Evolutionary conservation across 1,140 invertebrate genomes (phyloP).

Genomic region (Sogatella furcifera): DNA sequence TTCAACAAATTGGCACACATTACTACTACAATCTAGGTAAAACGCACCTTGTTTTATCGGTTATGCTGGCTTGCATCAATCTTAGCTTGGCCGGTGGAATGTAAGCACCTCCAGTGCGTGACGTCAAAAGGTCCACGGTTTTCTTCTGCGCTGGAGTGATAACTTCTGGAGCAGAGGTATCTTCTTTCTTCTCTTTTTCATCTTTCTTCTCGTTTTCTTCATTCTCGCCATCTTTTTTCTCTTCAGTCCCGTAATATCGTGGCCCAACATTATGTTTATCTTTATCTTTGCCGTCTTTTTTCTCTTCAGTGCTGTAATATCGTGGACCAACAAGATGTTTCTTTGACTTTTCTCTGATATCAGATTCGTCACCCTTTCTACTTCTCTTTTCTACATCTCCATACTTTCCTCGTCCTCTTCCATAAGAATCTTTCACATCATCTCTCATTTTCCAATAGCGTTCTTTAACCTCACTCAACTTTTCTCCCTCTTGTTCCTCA

Average conservation of each 20-base stretch:
- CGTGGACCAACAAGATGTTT: conserved; percentile 3
- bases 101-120: conserved; percentile 90
- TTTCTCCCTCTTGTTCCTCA: conserved; percentile 5
- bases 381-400: background rate
- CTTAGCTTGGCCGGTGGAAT: conserved; percentile 93
- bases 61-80: conserved; percentile 89
- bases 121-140: conserved; percentile 63
- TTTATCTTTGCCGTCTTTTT: background rate
- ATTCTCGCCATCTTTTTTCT: background rate
- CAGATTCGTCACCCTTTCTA: background rate
- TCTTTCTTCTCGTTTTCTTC: conserved; percentile 10
- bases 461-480: background rate
- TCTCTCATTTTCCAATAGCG: conserved; percentile 15
- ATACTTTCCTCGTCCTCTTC: background rate
- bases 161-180: background rate
- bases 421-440: conserved; percentile 5
- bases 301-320: conserved; percentile 1
- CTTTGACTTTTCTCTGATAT: background rate
- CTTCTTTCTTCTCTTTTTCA: conserved; percentile 12
- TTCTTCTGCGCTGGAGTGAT: conserved; percentile 37
- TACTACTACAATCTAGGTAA: too few species aligned
- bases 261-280: conserved; percentile 1
- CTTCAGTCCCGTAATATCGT: conserved; percentile 5
- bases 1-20: too few species aligned
- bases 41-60: conserved; percentile 64